A percentile compares a stretch with the other conserved stretches of the same genome.
Conservation (phyloP, 2,113 vertebrate genomes). For the Rutilus rutilus region DNA sequence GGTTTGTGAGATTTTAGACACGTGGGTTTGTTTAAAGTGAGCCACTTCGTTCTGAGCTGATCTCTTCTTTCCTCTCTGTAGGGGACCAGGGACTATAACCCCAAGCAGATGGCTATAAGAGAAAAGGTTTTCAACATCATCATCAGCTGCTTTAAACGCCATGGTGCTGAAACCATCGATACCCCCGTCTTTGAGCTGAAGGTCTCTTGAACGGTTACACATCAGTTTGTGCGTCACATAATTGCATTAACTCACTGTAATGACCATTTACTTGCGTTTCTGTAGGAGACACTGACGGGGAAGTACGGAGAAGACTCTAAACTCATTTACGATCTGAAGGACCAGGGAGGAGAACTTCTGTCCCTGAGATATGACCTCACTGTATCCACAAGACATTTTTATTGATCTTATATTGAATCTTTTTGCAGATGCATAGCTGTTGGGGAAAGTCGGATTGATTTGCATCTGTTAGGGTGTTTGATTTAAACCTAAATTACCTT, state of each 20-base stretch:
- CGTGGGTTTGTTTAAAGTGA: not conserved
- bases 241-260: not conserved
- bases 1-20: not conserved
- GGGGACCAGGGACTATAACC: slow-evolving; percentile 94
- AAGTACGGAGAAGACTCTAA: slow-evolving; percentile 99
- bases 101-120: slow-evolving; percentile 97
- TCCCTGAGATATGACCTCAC: slow-evolving; percentile 96
- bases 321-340: slow-evolving; percentile 97
- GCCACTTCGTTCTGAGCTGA: not conserved
- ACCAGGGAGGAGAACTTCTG: slow-evolving; percentile 95
- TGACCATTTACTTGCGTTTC: not conserved
- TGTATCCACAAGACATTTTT: slow-evolving; percentile 79
- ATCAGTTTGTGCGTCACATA: not conserved
- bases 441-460: slow-evolving; percentile 2
- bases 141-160: slow-evolving; percentile 89
- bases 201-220: slow-evolving; percentile 68
- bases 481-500: not conserved
- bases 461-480: not conserved
- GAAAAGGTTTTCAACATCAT: slow-evolving; percentile 90
- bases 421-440: not conserved
- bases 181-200: slow-evolving; percentile 97
- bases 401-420: not conserved
- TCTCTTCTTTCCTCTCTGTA: slow-evolving; percentile 58
- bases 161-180: slow-evolving; percentile 95
- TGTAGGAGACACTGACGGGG: slow-evolving; percentile 91